A percentile compares a stretch with the other conserved stretches of the same genome.
phyloP scores from a whole-genome alignment of 1,140 invertebrate species.

The Branchinecta lindahli region DNA sequence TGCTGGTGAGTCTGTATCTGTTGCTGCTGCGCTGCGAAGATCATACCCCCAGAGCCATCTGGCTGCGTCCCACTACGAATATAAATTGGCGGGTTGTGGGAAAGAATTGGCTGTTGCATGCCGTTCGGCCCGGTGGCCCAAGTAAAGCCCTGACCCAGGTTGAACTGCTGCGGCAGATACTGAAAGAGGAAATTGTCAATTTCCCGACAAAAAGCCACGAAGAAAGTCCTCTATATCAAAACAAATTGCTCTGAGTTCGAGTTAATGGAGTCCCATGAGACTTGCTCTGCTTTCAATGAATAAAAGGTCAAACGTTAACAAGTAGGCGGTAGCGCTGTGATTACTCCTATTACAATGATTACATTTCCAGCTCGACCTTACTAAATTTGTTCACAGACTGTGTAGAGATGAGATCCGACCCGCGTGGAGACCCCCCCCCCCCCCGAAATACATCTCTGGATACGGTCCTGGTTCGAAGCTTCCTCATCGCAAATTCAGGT shows the following conservation, averaged over 20 bases:
- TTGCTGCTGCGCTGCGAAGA: constrained; percentile 61
- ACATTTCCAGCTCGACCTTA: too few species aligned
- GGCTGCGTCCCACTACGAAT: constrained; percentile 42
- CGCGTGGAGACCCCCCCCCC: background rate
- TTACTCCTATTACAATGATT: too few species aligned
- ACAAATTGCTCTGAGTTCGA: too few species aligned
- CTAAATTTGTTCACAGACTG: too few species aligned
- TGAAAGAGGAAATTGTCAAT: constrained; percentile 12
- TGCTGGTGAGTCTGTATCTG: constrained; percentile 40
- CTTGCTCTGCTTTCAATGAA: too few species aligned
- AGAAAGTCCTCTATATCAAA: too few species aligned
- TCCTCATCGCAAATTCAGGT: too few species aligned
- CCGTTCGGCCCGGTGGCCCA: constrained; percentile 35
- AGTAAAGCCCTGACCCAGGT: constrained; percentile 45
- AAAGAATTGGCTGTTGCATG: constrained; percentile 43
- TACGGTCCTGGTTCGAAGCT: constrained; percentile 24
- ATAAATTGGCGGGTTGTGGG: constrained; percentile 29
- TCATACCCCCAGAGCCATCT: constrained; percentile 68
- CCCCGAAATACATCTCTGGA: constrained; percentile 39
- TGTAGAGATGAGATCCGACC: too few species aligned
- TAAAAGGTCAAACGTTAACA: too few species aligned
- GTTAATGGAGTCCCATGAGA: too few species aligned
- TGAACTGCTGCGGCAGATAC: constrained; percentile 27
- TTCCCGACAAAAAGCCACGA: too few species aligned
- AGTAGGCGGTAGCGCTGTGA: too few species aligned